Conservation (phyloP, 2,888 invertebrate species). For the Drosophila greeni region DNA sequence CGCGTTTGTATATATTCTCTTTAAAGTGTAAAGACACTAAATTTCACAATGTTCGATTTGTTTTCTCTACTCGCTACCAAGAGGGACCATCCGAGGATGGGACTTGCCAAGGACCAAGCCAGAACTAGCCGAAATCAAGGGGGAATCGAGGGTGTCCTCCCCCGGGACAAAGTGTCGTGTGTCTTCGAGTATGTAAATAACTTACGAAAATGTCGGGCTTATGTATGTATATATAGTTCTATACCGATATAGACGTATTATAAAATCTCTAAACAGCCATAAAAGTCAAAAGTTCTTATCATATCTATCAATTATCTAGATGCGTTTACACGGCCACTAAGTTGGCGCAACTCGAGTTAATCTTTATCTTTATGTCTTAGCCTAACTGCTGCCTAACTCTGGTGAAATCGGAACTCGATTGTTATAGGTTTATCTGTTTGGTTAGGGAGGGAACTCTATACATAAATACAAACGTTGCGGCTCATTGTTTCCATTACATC, state of each 20-base stretch:
- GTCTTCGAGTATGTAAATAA: slow-evolving; percentile 31
- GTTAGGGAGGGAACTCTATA: slow-evolving; percentile 36
- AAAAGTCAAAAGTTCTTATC: slow-evolving; percentile 74
- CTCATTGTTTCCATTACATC: slow-evolving; percentile 56
- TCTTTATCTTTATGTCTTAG: slow-evolving; percentile 20
- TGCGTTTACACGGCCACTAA: slow-evolving; percentile 49
- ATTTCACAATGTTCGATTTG: slow-evolving; percentile 75
- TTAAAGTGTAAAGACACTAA: slow-evolving; percentile 77
- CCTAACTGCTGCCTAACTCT: slow-evolving; percentile 29
- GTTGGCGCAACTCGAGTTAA: slow-evolving; percentile 29
- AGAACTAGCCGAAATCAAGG: slow-evolving; percentile 34
- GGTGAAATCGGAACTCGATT: slow-evolving; percentile 67
- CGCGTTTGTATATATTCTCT: slow-evolving; percentile 48
- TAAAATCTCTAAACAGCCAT: slow-evolving; percentile 76
- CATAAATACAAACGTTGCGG: slow-evolving; percentile 65
- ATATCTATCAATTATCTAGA: slow-evolving; percentile 62
- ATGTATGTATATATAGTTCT: slow-evolving; percentile 30
- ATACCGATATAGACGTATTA: slow-evolving; percentile 57
- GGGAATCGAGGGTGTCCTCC: slow-evolving; percentile 1
- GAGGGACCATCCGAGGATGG: slow-evolving; percentile 35
- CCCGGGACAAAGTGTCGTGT: slow-evolving; percentile 11
- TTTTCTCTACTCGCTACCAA: slow-evolving; percentile 49
- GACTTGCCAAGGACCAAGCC: slow-evolving; percentile 31
- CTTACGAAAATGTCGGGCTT: slow-evolving; percentile 50
- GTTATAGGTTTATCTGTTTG: slow-evolving; percentile 48